Base-by-base conservation (phyloP, 2,113 vertebrate species). In the Crotophaga sulcirostris region DNA sequence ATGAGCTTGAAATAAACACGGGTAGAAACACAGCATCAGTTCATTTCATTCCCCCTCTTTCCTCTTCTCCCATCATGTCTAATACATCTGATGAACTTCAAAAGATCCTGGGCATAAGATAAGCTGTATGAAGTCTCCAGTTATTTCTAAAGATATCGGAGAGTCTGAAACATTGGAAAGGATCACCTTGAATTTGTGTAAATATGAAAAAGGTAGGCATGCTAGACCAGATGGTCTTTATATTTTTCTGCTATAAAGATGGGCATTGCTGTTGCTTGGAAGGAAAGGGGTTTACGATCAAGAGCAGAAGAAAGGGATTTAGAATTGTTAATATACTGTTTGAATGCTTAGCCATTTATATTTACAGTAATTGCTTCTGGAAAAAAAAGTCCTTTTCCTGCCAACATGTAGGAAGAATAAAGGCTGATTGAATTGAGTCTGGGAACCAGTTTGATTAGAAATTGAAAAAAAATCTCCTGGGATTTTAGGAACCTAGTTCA, bases 381-480 rank as follows among this genome's bases (percentile, higher is more conserved):
- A 5, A n/a, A 13, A 31, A 54, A 87, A 84, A 68, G 44, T 44
- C 19, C 23, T 54, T 90, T 78, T 94, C 55, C 78, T 96, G 96
- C 94, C 96, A 97, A 93, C 52, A 56, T 74, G 58, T 47, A 95
- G 91, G 86, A 84, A 89, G 92, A 96, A 93, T 91, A 93, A 97
- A 93, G 90, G 93, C 87, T 95, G 93, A 93, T 94, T 97, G 89
- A 97, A 96, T 97, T 97, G 97, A 95, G 33, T 69, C 88, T 94
- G 70, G 89, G 88, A 96, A 96, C 79, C 86, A 97, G 94, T 97
- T 97, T 97, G 97, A 97, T 97, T 97, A 97, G 93, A 90, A 95
- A 94, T 87, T 89, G 95, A 97, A 97, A 95, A n/a, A 88, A 88
- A 95, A 97, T 96, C 94, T 97, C 88, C 58, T 58, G 90, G 93